Evolutionary conservation across 53 echinoderm and acorn worm genomes (phyloP), one percentile per base, ranked within the genome.

Genomic region (Patiria pectinifera): DNA sequence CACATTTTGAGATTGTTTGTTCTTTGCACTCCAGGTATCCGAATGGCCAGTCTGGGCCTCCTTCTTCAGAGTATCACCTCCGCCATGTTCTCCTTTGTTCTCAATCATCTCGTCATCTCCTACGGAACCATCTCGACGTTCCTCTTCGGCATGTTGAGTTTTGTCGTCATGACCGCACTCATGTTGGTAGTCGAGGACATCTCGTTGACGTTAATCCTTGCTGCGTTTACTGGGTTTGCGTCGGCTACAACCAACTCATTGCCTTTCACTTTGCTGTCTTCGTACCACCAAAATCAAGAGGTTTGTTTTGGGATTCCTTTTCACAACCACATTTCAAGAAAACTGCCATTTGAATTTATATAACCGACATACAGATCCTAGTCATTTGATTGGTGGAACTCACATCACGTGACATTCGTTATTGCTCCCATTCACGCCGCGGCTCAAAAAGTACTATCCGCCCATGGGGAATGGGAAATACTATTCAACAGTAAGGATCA

Each of bases 31-130:
- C 24, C 91, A 99, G 99, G 99, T 69, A 92, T 99, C 15, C 91
- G 99, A 15, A 99, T 95, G 94, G 99, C 95, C 2, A 99, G 97
- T 77, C 94, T 96, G 82, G 99, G 99, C 19, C 93, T 99, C 14
- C 94, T 99, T 18, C 94, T 99, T n/a, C 96, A 99, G 81, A 95
- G 99, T 74, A 85, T 99, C 62, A 92, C 95, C 44, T 94, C 97
- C 3, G 97, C 95, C 4, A 48, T 99, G 48, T 95, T 93, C 69
- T 97, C 99, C 19, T 89, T 97, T 7, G 91, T 94, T 83, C 87
- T 97, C 0, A 95, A 94, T 66, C 85, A 79, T 12, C 62, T 95
- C 14, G 95, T 97, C 71, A 78, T 77, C 5, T 66, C 76, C 44
- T 94, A 91, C 66, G 99, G 99, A 6, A 85, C 96, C 9, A 87